These are phyloP conservation scores for Brachypalpus laphriformis DNA, from an alignment of 2,888 invertebrate genomes.

Conservation along the genomic window DNA sequence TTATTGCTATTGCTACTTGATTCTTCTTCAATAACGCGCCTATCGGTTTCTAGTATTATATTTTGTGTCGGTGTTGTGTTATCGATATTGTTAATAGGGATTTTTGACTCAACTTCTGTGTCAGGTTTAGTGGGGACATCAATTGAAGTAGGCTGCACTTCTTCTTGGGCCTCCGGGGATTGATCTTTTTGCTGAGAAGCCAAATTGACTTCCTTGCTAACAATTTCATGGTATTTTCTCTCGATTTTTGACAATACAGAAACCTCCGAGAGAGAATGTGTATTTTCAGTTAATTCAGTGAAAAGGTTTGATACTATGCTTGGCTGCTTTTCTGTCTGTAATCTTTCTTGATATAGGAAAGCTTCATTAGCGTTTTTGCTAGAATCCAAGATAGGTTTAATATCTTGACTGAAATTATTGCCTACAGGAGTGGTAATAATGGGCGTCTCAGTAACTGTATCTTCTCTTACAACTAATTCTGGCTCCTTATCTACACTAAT, in stretches of 20 bases:
- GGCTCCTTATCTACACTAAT: constrained; percentile 36
- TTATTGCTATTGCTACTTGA: constrained; percentile 54
- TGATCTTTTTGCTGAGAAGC: neutral
- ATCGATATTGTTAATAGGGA: constrained; percentile 55
- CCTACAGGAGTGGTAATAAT: constrained; percentile 21
- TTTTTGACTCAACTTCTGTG: constrained; percentile 53
- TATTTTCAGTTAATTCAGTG: neutral
- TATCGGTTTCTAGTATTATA: constrained; percentile 41
- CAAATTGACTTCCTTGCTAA: constrained; percentile 34
- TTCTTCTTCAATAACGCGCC: constrained; percentile 25
- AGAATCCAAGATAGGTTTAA: constrained; percentile 11
- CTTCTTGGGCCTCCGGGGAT: constrained; percentile 77
- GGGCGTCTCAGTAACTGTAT: constrained; percentile 16
- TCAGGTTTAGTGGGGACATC: constrained; percentile 77
- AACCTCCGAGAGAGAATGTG: constrained; percentile 60
- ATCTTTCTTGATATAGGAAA: constrained; percentile 33
- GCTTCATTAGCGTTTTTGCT: neutral
- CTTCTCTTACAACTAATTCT: constrained; percentile 54
- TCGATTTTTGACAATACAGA: constrained; percentile 74
- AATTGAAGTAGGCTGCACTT: constrained; percentile 78
- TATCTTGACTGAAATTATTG: constrained; percentile 40
- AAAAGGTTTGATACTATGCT: neutral
- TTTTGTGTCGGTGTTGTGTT: constrained; percentile 45
- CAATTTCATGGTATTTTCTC: constrained; percentile 74
- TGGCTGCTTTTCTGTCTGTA: neutral